These are phyloP conservation scores for Alces alces DNA, from an alignment of 2,113 vertebrate species.

Conservation along the genomic window DNA sequence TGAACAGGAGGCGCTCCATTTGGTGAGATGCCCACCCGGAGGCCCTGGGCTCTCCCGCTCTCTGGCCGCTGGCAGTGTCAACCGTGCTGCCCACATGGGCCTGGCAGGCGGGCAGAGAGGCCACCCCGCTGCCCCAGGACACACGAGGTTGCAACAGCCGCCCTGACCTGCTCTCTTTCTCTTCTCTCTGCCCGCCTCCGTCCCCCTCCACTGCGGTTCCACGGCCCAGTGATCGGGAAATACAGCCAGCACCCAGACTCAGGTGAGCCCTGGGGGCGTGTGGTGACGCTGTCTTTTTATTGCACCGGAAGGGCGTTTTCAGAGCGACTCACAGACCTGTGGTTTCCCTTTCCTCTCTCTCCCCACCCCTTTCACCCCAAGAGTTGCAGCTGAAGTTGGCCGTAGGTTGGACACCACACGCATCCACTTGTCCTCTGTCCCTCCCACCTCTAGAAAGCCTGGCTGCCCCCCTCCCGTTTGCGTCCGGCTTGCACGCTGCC, in stretches of 20 bases:
- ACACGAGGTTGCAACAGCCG: accelerated
- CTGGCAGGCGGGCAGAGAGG: background rate
- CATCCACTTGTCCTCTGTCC: constrained; percentile 29
- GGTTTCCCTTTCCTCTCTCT: constrained; percentile 47
- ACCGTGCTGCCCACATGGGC: background rate
- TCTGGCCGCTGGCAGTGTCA: background rate
- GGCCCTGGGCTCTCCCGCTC: constrained; percentile 27
- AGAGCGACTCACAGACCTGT: constrained; percentile 16
- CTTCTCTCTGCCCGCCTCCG: background rate
- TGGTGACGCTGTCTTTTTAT: accelerated
- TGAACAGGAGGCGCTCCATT: constrained; percentile 62
- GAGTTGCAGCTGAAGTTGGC: constrained; percentile 75
- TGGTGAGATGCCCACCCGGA: constrained; percentile 35
- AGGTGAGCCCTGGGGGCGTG: constrained; percentile 79
- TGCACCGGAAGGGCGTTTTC: accelerated
- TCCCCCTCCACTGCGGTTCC: accelerated
- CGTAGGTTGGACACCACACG: constrained; percentile 74
- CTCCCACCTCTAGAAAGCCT: background rate
- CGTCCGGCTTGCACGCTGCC: constrained; percentile 20
- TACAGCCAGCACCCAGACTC: constrained; percentile 95
- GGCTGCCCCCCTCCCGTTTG: background rate
- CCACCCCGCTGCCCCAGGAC: background rate
- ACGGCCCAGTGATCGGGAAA: constrained; percentile 93
- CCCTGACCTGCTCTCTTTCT: constrained; percentile 33
- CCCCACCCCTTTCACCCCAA: constrained; percentile 29